Evolutionary conservation across 2,888 invertebrate genomes (phyloP), one percentile per base, ranked within the genome.

Genomic region (Dastarcus helophoroides): DNA sequence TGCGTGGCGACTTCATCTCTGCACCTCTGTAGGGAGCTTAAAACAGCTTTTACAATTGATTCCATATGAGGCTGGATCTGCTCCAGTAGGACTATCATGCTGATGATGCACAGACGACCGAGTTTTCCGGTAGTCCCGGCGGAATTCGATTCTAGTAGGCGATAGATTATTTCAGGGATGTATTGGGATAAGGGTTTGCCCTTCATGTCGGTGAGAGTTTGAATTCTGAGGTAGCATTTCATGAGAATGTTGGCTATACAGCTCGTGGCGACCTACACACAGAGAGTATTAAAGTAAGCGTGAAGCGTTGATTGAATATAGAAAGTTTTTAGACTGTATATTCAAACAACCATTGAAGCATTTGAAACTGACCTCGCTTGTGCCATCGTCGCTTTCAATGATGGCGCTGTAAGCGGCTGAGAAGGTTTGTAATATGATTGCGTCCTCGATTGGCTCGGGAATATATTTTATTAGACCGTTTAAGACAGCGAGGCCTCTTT

Each of bases 401-500:
- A 33, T 17, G 27, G 29, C 31, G 22, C 35, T 21, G 30, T 35
- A 28, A 3, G 41, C 44, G 3, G 31, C 36, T 12, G 30, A 23
- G 29, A 46, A 48, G 14, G 36, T 32, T 30, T 46, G 40, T 23
- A 45, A 27, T 14, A 43, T 30, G 12, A 42, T 33, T 12, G 37
- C 24, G 23, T 45, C 40, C 29, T 43, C 40, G 14, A 41, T 29
- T 7, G 41, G 31, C 16, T 36, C 36, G 7, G 41, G 34, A 12
- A 32, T 37, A 27, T 42, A 40, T 17, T 41, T 31, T 5, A 40
- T 31, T 14, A 41, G 35, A 3, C 40, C 45, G 22, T 43, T 44
- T 19, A 48, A 28, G 8, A 48, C 30, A 30, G 45, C 46, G 13
- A 48, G 35, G 4, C 41, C 43, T 14, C 37, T 37, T 30, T 37